Evolutionary conservation across 1,140 invertebrate species (phyloP).

Genomic region (Patella vulgata): DNA sequence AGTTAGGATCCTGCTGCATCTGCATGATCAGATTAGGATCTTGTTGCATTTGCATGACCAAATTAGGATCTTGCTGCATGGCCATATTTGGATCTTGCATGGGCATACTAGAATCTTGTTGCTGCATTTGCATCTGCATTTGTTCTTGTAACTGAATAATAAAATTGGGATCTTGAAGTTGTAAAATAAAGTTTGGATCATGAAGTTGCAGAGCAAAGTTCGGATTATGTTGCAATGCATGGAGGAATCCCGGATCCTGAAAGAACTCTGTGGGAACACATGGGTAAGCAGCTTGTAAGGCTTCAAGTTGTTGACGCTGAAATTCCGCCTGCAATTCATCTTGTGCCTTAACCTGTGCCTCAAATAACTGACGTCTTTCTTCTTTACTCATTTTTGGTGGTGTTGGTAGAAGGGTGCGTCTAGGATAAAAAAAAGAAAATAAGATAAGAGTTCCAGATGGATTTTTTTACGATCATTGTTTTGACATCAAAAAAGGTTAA

Average conservation of each 20-base stretch:
- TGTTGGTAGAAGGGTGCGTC: slow-evolving; percentile 42
- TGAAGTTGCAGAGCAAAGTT: too few species aligned
- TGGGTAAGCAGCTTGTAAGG: slow-evolving; percentile 10
- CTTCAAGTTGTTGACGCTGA: slow-evolving; percentile 46
- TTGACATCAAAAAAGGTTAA: too few species aligned
- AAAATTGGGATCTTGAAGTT: too few species aligned
- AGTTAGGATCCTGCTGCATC: slow-evolving; percentile 10
- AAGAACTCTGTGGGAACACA: slow-evolving; percentile 1
- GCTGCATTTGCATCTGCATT: too few species aligned
- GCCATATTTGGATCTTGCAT: slow-evolving; percentile 2
- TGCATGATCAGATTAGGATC: too few species aligned
- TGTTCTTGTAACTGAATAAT: too few species aligned
- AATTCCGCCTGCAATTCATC: slow-evolving; percentile 66
- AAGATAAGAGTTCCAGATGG: too few species aligned
- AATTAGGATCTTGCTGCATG: slow-evolving; percentile 4
- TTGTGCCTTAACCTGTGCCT: slow-evolving; percentile 76
- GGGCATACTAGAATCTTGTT: slow-evolving; percentile 4
- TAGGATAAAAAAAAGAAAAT: slow-evolving; percentile 29
- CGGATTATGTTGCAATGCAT: background rate
- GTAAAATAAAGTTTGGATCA: too few species aligned
- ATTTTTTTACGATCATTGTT: too few species aligned
- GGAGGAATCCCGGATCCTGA: slow-evolving; percentile 7
- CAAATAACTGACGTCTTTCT: slow-evolving; percentile 80
- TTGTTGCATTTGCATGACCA: background rate
- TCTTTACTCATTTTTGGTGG: slow-evolving; percentile 74